Conservation (phyloP, 2,888 invertebrate genomes). For the Neocrepidodera transversa region DNA sequence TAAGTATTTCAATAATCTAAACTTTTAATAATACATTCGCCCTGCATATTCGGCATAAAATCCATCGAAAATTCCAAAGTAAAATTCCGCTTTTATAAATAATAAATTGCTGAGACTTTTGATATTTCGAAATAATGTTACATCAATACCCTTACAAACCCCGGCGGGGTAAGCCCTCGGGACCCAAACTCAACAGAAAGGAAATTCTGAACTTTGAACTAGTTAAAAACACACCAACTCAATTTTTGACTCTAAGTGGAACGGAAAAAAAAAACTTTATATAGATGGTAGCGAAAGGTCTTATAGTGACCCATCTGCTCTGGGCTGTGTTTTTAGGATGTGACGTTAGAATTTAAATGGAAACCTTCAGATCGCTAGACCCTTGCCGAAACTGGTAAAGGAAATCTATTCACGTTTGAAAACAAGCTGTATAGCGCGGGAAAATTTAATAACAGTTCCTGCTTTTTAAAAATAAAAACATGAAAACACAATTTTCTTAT, state of each 20-base stretch:
- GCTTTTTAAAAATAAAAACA: no score
- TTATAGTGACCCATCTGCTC: slow-evolving; percentile 11
- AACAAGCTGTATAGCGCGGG: slow-evolving; percentile 11
- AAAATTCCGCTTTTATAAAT: background rate
- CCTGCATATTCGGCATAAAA: no score
- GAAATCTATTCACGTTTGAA: slow-evolving; percentile 23
- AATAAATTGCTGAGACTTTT: background rate
- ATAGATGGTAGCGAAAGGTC: background rate
- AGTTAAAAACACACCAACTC: slow-evolving; percentile 25
- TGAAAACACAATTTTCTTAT: no score
- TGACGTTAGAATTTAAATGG: slow-evolving; percentile 23
- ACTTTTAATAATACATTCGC: no score
- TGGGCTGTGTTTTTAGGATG: slow-evolving; percentile 21
- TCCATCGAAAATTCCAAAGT: background rate
- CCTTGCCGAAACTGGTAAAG: slow-evolving; percentile 4
- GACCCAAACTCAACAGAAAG: background rate
- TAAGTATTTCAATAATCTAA: no score
- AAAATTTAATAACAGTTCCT: no score
- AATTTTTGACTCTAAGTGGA: slow-evolving; percentile 7
- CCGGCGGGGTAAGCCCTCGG: background rate
- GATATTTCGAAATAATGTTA: slow-evolving; percentile 2
- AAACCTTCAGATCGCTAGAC: background rate
- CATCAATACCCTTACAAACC: background rate
- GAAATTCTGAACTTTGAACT: slow-evolving; percentile 20
- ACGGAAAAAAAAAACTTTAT: background rate